These are phyloP conservation scores for Nettapus auritus DNA, from an alignment of 2,113 vertebrate genomes.

Conservation along the genomic window DNA sequence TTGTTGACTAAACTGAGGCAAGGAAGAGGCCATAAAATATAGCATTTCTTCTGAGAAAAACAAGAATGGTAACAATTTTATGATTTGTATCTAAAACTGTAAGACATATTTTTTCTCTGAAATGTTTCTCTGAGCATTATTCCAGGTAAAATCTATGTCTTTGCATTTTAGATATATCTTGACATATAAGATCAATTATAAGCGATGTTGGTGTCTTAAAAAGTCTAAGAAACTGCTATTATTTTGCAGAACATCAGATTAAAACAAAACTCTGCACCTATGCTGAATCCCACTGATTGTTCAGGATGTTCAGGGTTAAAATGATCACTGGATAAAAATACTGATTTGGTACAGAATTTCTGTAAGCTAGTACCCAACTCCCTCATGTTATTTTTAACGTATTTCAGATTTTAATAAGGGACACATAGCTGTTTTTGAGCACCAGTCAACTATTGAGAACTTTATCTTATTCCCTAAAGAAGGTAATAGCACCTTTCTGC, in stretches of 20 bases:
- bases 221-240: not conserved
- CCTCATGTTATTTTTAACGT: slow-evolving; percentile 1
- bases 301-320: slow-evolving; percentile 35
- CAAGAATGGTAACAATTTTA: not conserved
- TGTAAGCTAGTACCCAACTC: slow-evolving; percentile 21
- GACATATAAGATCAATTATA: not conserved
- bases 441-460: slow-evolving; percentile 27
- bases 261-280: slow-evolving; percentile 31
- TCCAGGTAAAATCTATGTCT: not conserved
- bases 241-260: slow-evolving; percentile 2
- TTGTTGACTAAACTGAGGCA: not conserved
- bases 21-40: not conserved
- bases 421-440: slow-evolving; percentile 9
- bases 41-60: slow-evolving; percentile 14
- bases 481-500: not conserved
- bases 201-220: not conserved
- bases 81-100: slow-evolving; percentile 30
- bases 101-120: not conserved
- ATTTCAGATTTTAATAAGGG: slow-evolving; percentile 51
- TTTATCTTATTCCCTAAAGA: slow-evolving; percentile 1
- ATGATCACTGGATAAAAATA: slow-evolving; percentile 31
- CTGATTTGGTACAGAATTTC: slow-evolving; percentile 40
- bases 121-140: slow-evolving; percentile 1
- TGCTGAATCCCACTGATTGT: slow-evolving; percentile 31
- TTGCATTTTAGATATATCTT: not conserved